These are phyloP conservation scores for Dynastes maya DNA, from an alignment of 2,888 invertebrate species.

Conservation along the genomic window DNA sequence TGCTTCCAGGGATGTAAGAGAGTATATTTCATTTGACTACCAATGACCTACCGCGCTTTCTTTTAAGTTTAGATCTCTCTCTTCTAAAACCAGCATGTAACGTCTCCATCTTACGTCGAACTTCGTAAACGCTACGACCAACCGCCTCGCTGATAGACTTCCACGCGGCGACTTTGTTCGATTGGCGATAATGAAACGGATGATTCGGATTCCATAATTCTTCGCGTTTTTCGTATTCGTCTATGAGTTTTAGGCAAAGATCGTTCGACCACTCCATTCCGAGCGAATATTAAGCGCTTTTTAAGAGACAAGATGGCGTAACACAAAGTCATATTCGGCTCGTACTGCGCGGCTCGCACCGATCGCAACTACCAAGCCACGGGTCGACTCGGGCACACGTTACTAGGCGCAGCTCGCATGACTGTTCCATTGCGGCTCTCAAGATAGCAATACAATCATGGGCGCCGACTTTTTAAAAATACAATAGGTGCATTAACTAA, in stretches of 20 bases:
- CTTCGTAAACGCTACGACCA: slow-evolving; percentile 18
- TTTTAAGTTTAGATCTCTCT: slow-evolving; percentile 20
- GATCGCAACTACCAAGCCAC: not conserved
- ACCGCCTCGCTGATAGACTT: slow-evolving; percentile 2
- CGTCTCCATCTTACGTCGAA: slow-evolving; percentile 26
- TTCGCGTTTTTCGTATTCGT: slow-evolving; percentile 19
- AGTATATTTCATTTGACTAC: too few species aligned
- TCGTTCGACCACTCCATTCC: slow-evolving; percentile 25
- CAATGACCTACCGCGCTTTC: slow-evolving; percentile 7
- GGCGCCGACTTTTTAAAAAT: too few species aligned
- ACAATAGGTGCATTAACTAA: too few species aligned
- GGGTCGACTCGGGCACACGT: not conserved
- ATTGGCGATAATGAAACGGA: slow-evolving; percentile 5
- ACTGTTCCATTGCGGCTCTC: not conserved
- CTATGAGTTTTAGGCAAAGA: slow-evolving; percentile 14
- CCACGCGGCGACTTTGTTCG: slow-evolving; percentile 26
- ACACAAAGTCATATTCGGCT: not conserved
- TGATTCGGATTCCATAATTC: slow-evolving; percentile 35
- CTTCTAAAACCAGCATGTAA: slow-evolving; percentile 22
- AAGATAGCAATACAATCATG: too few species aligned
- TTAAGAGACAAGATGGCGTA: not conserved
- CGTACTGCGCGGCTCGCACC: not conserved
- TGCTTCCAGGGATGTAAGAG: too few species aligned
- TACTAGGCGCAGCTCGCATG: not conserved
- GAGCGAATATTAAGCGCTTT: not conserved